These are phyloP conservation scores for Heliothis virescens DNA, from an alignment of 1,140 invertebrate species.

Conservation along the genomic window DNA sequence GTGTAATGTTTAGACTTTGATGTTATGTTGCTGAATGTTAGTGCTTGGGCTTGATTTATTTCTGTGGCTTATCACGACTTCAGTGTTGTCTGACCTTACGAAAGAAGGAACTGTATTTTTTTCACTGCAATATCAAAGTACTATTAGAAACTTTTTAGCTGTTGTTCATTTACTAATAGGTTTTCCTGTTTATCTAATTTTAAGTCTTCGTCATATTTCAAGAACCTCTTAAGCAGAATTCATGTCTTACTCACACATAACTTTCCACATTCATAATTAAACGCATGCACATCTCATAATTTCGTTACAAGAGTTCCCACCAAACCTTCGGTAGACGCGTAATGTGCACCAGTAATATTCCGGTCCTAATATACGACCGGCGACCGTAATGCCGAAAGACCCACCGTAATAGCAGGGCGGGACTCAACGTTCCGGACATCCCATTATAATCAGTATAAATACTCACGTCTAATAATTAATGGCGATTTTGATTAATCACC, in stretches of 20 bases:
- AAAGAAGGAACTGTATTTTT: not conserved
- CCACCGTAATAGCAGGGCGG: conserved; percentile 68
- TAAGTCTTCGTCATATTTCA: not conserved
- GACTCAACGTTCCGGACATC: conserved; percentile 66
- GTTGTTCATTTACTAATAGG: no score
- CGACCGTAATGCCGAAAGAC: conserved; percentile 43
- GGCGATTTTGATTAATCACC: conserved; percentile 73
- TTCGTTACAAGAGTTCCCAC: conserved; percentile 37
- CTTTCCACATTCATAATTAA: conserved; percentile 19
- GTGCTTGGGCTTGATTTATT: conserved; percentile 20
- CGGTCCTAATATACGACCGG: conserved; percentile 36
- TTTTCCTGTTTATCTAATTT: no score
- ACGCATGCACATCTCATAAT: conserved; percentile 33
- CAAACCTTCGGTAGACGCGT: conserved; percentile 65
- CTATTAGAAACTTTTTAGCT: no score
- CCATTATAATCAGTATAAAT: conserved; percentile 79
- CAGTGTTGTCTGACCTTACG: not conserved
- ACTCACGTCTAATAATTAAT: conserved; percentile 78
- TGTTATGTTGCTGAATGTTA: conserved; percentile 25
- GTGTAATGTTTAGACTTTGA: conserved; percentile 34
- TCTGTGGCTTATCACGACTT: conserved; percentile 36
- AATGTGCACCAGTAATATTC: conserved; percentile 61
- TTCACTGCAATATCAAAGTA: not conserved
- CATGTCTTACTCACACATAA: not conserved
- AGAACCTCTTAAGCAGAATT: not conserved